Base-by-base conservation (phyloP, 2,888 invertebrate genomes). In the Hydraecia micacea region DNA sequence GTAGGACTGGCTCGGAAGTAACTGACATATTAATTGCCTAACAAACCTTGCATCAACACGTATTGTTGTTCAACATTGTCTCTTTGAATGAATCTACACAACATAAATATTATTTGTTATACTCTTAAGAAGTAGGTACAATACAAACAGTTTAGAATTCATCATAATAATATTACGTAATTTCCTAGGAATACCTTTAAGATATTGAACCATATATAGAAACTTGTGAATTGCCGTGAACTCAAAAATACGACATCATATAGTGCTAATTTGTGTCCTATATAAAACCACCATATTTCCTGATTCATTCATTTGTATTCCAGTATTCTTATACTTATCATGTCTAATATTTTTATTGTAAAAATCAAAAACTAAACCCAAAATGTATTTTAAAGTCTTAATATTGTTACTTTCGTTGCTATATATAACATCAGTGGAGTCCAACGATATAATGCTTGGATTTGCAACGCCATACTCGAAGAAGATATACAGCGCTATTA, bases 401-500 rank as follows among this genome's bases (percentile, higher is more conserved):
- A 28, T 67, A 36, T 5, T 71, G 9, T 32, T 81, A 39, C 2
- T 62, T 28, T 52, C 69, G 21, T 21, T 84, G 0, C 36, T 73
- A 58, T 76, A 52, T 77, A 65, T 66, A 42, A 79, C 67, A 21
- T 60, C 77, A 55, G 89, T 87, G n/a, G 36, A 81, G 73, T 75
- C 81, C 1, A 88, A 88, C n/a, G 88, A 88, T 21, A 79, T 88
- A 15, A 58, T 42, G 42, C 63, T 88, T 15, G 88, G 88, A 60
- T 72, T 77, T 2, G 85, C 88, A 28, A 86, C 88, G 2, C 88
- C 89, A 11, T 88, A 80, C 42, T 93, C 96, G 0, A 95, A 88
- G 79, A 94, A 93, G 76, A 93, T 96, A 67, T 95, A 91, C 76
- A 92, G 93, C 85, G 94, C 94, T 73, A 92, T 95, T 0, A 94